Evolutionary conservation across 1,140 invertebrate species (phyloP).

Genomic region (Proctacanthus coquilletti): DNA sequence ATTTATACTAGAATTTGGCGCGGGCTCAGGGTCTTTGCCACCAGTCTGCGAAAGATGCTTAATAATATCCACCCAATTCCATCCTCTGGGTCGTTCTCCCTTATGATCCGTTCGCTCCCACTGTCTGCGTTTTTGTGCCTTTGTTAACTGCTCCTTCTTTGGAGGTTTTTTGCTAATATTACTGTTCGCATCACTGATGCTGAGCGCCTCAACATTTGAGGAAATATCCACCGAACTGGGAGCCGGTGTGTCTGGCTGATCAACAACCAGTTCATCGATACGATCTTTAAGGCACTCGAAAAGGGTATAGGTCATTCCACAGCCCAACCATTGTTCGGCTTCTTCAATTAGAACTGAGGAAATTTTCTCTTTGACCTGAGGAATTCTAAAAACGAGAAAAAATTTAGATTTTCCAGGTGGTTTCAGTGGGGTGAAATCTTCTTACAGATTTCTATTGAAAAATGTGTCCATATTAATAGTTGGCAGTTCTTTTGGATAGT

Average conservation of each 20-base stretch:
- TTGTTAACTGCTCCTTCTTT: conserved; percentile 75
- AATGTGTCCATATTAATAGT: conserved; percentile 77
- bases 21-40: too few relatives aligned
- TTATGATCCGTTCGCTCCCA: conserved; percentile 69
- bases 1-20: too few relatives aligned
- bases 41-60: conserved; percentile 78
- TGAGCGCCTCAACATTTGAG: conserved; percentile 17
- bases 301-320: conserved; percentile 86
- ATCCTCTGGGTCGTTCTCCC: conserved; percentile 74
- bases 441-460: conserved; percentile 88
- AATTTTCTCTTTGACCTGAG: conserved; percentile 57
- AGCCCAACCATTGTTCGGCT: conserved; percentile 64
- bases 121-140: conserved; percentile 77
- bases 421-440: conserved; percentile 17
- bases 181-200: conserved; percentile 18
- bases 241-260: conserved; percentile 43
- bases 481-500: conserved; percentile 73
- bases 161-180: conserved; percentile 34
- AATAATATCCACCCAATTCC: conserved; percentile 89
- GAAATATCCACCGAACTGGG: conserved; percentile 16
- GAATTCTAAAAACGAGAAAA: conserved; percentile 37
- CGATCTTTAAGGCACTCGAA: conserved; percentile 87
- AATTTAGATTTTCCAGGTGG: not conserved
- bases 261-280: conserved; percentile 47
- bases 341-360: conserved; percentile 46